Conservation (phyloP, 1,140 invertebrate genomes). For the Bombus picipes region DNA sequence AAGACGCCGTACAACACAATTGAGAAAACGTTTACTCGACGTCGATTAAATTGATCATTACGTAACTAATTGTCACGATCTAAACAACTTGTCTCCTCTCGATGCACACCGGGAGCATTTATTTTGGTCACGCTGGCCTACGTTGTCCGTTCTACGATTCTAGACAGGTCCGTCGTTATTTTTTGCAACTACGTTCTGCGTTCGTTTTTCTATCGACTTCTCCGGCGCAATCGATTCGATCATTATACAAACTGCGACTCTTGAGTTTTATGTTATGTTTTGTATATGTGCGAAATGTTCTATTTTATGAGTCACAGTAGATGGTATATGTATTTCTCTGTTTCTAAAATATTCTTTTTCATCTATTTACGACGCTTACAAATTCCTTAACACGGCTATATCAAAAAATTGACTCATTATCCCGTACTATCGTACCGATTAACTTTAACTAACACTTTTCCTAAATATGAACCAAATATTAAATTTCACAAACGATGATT, state of each 20-base stretch:
- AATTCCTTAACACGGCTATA: background rate
- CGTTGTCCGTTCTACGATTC: slow-evolving; percentile 26
- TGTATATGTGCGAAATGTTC: background rate
- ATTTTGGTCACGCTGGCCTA: slow-evolving; percentile 40
- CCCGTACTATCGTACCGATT: no score
- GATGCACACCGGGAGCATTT: slow-evolving; percentile 29
- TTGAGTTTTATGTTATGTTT: background rate
- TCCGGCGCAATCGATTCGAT: background rate
- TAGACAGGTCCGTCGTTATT: slow-evolving; percentile 36
- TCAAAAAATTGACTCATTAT: background rate
- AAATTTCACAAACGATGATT: background rate
- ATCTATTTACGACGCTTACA: background rate
- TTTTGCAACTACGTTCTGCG: slow-evolving; percentile 18
- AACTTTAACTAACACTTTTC: background rate
- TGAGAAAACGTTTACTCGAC: background rate
- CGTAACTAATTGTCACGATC: slow-evolving; percentile 33
- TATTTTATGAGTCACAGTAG: background rate
- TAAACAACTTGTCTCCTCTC: background rate
- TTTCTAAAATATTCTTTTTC: background rate
- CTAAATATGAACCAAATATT: background rate
- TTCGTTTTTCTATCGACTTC: slow-evolving; percentile 12
- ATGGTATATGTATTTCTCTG: background rate
- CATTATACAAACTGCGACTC: background rate
- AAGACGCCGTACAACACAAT: background rate
- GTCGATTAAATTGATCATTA: background rate